A percentile compares a stretch with the other conserved stretches of the same genome.
Conservation (phyloP, 1,140 invertebrate species). For the Megalonaias nervosa region DNA sequence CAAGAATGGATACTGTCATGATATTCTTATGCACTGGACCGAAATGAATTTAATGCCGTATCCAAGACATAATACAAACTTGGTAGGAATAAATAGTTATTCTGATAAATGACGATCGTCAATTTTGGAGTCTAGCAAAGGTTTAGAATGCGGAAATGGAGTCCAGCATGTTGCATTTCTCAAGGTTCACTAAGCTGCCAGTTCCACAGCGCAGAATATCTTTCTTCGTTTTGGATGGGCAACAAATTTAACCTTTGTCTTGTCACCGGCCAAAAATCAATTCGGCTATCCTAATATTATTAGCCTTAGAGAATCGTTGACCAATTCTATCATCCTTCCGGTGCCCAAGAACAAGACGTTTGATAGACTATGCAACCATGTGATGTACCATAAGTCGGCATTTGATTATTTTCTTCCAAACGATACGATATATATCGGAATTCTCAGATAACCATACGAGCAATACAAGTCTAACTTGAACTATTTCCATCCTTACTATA, state of each 20-base stretch:
- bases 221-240: conserved; percentile 39
- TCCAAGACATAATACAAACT: too few species aligned
- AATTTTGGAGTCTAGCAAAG: too few species aligned
- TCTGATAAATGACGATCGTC: too few species aligned
- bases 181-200: conserved; percentile 53
- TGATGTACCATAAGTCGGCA: conserved; percentile 32
- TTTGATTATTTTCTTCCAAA: conserved; percentile 28
- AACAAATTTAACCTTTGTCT: conserved; percentile 38
- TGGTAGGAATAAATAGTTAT: too few species aligned
- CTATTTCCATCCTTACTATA: conserved; percentile 28
- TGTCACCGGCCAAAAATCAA: conserved; percentile 33
- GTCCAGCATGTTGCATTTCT: conserved; percentile 45
- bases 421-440: conserved; percentile 46
- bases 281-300: conserved; percentile 16
- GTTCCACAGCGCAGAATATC: conserved; percentile 48
- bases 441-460: conserved; percentile 44
- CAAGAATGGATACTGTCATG: too few species aligned
- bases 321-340: conserved; percentile 19
- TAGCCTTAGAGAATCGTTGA: conserved; percentile 7
- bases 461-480: conserved; percentile 48
- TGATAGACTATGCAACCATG: conserved; percentile 47
- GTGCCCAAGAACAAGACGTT: conserved; percentile 1
- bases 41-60: too few species aligned
- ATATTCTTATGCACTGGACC: too few species aligned
- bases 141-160: not conserved